Evolutionary conservation across 2,797 vertebrate genomes (phyloP).

Genomic region (Gallinago solitaria): DNA sequence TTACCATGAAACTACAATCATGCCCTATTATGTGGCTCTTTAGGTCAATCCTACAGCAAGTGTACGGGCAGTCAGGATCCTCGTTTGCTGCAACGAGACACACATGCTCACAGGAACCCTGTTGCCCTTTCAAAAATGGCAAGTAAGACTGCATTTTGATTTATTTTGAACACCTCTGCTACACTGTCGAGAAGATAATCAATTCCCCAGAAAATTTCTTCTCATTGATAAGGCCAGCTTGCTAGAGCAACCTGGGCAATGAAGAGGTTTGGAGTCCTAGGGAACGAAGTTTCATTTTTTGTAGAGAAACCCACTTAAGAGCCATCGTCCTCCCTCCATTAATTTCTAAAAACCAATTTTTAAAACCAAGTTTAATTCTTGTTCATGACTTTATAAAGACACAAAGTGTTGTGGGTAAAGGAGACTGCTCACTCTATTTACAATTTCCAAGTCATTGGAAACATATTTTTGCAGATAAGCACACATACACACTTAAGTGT

Average conservation of each 20-base stretch:
- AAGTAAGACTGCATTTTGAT: not conserved
- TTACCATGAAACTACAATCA: not conserved
- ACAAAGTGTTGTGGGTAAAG: not conserved
- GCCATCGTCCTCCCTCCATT: not conserved
- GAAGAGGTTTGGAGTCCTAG: not conserved
- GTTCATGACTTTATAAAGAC: not conserved
- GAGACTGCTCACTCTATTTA: not conserved
- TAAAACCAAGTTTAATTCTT: constrained; percentile 15
- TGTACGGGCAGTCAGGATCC: not conserved
- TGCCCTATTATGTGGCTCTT: not conserved
- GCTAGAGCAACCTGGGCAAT: not conserved
- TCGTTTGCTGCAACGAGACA: not conserved
- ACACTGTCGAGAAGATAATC: not conserved
- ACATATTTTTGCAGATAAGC: not conserved
- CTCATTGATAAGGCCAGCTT: not conserved
- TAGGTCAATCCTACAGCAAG: not conserved
- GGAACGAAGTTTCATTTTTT: not conserved
- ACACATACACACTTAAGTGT: not conserved
- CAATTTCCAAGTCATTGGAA: not conserved
- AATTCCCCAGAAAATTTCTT: not conserved
- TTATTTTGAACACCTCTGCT: not conserved
- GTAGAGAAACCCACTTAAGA: not conserved
- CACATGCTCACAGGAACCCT: not conserved
- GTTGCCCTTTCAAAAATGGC: not conserved
- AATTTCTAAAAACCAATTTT: not conserved